Base-by-base conservation (phyloP, 1,140 invertebrate genomes). In the Chelonus insularis region DNA sequence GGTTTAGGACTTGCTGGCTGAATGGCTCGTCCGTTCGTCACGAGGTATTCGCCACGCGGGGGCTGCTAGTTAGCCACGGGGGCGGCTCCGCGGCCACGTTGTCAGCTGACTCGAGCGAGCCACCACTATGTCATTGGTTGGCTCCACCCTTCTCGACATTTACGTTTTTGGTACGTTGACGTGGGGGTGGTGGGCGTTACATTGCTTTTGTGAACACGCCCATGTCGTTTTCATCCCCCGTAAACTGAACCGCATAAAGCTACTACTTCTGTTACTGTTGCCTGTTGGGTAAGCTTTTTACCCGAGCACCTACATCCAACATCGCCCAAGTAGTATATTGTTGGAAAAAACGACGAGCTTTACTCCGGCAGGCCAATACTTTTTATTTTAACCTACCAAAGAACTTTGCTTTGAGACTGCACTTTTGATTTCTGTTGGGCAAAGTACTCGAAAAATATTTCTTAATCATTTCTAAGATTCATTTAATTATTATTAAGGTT, bases 1-100 rank as follows among this genome's bases (percentile, higher is more conserved):
- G 59, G 59, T 61, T 55, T 52, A 51, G 72, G 76, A 78, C 77
- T 79, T 79, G 77, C 77, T 79, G 77, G 77, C 77, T 64, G 76
- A 79, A 72, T 77, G 77, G 77, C 77, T 78, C 52, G 72, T 51
- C 57, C 48, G 23, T 58, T 51, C 64, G 65, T 63, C 69, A 68
- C 70, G 57, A 66, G 57, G 63, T 52, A 58, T 56, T 50, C 57
- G 58, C 51, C 57, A 68, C 60, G 20, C 63, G 68, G 64, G 68
- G 65, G 68, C 55, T 65, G 66, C 60, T 74, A 74, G 73, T 75
- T 78, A 77, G 77, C 75, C 76, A 77, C 67, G 47, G 55, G 70
- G 74, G 66, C 69, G 54, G 56, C 67, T 63, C 69, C 71, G 56
- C 72, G 63, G 73, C 74, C 70, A 74, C 67, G 68, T 76, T 78